phyloP scores from a whole-genome alignment of 2,113 vertebrate species.

The Callorhinus ursinus region DNA sequence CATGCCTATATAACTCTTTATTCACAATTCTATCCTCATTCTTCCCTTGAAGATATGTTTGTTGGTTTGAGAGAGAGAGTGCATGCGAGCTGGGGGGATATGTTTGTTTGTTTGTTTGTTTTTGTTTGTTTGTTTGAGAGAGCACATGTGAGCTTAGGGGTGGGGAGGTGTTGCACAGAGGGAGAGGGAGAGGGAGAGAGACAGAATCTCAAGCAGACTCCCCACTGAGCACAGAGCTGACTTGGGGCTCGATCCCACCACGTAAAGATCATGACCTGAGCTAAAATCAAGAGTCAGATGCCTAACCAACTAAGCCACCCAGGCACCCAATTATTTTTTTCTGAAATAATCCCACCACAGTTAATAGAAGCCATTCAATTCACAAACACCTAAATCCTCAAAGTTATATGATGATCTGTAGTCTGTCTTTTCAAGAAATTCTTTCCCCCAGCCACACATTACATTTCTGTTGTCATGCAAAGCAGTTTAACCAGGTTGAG shows the following conservation, averaged over 20 bases:
- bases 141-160: neutral
- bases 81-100: no score
- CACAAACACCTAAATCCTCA: neutral
- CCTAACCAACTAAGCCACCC: neutral
- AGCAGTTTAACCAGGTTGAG: neutral
- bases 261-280: neutral
- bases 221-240: neutral
- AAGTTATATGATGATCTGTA: neutral
- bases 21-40: neutral
- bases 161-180: neutral
- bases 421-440: neutral
- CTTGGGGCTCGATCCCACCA: neutral
- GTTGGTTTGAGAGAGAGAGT: no score
- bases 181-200: neutral
- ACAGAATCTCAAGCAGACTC: neutral
- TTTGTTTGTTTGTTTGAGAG: no score
- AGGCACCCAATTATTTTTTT: neutral
- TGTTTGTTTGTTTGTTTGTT: no score
- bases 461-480: neutral
- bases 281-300: neutral
- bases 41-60: neutral
- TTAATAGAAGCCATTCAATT: neutral
- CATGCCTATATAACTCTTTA: neutral
- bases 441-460: neutral
- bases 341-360: neutral